phyloP scores from a whole-genome alignment of 1,140 invertebrate species.

The Cydia amplana region DNA sequence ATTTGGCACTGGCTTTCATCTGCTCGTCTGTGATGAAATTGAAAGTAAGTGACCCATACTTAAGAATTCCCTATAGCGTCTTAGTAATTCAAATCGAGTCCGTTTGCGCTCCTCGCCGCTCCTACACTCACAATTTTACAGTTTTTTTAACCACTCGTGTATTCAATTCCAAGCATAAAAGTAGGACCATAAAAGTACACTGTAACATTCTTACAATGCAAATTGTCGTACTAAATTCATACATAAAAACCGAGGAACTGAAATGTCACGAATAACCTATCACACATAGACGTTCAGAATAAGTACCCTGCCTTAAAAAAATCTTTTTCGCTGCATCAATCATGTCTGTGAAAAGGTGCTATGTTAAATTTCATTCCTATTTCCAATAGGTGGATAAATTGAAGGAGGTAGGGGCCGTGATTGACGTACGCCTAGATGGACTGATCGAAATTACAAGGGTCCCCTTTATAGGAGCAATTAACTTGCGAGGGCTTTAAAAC shows the following conservation, averaged over 20 bases:
- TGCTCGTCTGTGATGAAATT: slow-evolving; percentile 11
- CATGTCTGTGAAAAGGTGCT: background rate
- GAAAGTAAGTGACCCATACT: slow-evolving; percentile 23
- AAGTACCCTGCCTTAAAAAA: no score
- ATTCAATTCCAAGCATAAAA: no score
- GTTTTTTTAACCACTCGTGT: no score
- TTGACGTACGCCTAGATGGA: slow-evolving; percentile 21
- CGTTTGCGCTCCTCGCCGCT: no score
- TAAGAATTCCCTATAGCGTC: background rate
- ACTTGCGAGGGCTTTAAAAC: slow-evolving; percentile 12
- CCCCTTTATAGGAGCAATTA: slow-evolving; percentile 25
- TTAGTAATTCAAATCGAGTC: no score
- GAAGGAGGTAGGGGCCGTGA: slow-evolving; percentile 9
- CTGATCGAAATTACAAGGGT: slow-evolving; percentile 27
- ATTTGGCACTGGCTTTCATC: background rate
- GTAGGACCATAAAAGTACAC: no score
- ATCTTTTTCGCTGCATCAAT: background rate
- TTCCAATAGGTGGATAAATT: slow-evolving; percentile 22
- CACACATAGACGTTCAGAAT: no score
- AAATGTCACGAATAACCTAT: no score
- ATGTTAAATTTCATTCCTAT: slow-evolving; percentile 17
- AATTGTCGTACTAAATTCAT: no score
- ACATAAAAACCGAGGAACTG: no score
- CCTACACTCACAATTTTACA: no score
- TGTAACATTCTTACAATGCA: no score